A percentile compares a stretch with the other conserved stretches of the same genome.
phyloP scores from a whole-genome alignment of 2,888 invertebrate species.

The Escarpia spicata region DNA sequence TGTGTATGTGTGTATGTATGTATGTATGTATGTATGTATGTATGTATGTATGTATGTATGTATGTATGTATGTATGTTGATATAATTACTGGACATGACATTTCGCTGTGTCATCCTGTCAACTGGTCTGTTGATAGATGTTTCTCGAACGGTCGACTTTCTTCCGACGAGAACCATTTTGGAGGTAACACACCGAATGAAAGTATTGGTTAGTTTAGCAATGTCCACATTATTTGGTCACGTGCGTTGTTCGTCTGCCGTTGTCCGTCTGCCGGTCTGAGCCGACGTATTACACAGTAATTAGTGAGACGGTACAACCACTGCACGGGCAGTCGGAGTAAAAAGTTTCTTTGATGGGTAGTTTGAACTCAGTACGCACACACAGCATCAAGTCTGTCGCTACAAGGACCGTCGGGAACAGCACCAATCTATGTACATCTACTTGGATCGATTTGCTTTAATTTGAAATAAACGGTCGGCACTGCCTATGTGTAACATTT shows the following conservation, averaged over 20 bases:
- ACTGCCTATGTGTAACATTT: no score
- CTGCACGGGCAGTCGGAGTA: neutral
- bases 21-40: neutral
- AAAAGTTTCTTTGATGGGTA: neutral
- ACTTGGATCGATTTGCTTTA: neutral
- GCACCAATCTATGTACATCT: neutral
- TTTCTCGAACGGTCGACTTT: neutral
- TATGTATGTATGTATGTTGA: neutral
- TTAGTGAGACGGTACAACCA: neutral
- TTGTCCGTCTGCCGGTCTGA: neutral
- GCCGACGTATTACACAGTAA: neutral
- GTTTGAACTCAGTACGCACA: neutral
- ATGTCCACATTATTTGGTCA: neutral
- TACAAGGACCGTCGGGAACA: no score
- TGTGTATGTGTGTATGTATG: neutral
- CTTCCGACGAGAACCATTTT: neutral
- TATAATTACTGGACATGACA: neutral
- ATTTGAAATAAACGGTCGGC: no score
- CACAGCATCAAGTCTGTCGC: no score
- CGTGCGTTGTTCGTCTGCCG: neutral
- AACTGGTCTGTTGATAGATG: neutral
- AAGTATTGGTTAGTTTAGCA: neutral
- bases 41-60: neutral
- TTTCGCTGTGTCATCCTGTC: neutral
- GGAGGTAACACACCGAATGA: neutral